Evolutionary conservation across 1,140 invertebrate species (phyloP).

Genomic region (Aphaenogaster rudis): DNA sequence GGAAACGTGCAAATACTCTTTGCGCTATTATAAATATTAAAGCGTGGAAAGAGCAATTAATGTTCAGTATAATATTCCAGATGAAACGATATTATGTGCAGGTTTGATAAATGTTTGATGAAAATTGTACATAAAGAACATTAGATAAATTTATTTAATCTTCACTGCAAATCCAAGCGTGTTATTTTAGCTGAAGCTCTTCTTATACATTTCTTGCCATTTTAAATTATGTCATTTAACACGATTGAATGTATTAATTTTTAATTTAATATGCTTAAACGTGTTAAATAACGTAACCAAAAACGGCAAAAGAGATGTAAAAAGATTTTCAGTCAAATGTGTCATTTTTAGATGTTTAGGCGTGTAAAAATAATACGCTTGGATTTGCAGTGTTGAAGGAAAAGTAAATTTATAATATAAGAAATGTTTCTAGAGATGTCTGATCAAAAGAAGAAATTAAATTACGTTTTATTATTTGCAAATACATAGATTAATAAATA

Average conservation of each 20-base stretch:
- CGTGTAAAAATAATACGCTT: no score
- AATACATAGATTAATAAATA: background rate
- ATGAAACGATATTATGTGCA: slow-evolving; percentile 3
- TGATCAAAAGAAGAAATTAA: background rate
- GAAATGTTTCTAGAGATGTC: background rate
- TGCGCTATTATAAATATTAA: slow-evolving; percentile 38
- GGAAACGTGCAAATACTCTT: slow-evolving; percentile 24
- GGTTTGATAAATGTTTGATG: background rate
- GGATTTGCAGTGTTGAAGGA: no score
- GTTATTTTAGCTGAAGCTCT: no score
- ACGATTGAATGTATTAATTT: no score
- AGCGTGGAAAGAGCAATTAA: slow-evolving; percentile 15
- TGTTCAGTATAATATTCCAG: background rate
- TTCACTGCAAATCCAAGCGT: no score
- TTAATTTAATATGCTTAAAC: no score
- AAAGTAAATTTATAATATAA: background rate
- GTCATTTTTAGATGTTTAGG: no score
- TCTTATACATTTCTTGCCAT: no score
- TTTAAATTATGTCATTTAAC: no score
- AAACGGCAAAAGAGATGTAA: no score
- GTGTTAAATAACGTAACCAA: no score
- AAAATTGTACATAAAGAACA: background rate
- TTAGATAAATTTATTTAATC: background rate
- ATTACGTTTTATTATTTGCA: background rate
- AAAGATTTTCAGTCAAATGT: no score